phyloP scores from a whole-genome alignment of 1,140 invertebrate genomes.

The Piezodorus guildinii region DNA sequence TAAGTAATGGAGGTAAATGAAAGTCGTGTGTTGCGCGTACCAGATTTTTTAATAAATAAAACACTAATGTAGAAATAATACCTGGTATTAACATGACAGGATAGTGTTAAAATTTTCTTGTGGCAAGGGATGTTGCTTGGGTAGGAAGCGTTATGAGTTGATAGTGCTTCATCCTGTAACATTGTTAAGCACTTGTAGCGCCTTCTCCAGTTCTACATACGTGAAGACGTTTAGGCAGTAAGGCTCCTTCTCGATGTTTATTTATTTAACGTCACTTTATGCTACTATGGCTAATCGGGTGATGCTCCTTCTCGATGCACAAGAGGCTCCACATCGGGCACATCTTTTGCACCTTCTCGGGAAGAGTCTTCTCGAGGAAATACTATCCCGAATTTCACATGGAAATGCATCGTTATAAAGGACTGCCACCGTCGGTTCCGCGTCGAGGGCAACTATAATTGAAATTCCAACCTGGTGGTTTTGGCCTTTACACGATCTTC shows the following conservation, averaged over 20 bases:
- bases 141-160: not conserved
- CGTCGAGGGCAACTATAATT: too few species aligned
- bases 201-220: constrained; percentile 25
- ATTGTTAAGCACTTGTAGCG: not conserved
- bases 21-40: too few species aligned
- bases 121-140: constrained; percentile 9
- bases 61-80: not conserved
- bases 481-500: too few species aligned
- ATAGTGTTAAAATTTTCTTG: not conserved
- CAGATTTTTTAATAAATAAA: too few species aligned
- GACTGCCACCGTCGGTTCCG: not conserved
- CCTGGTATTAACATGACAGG: not conserved
- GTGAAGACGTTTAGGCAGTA: constrained; percentile 38
- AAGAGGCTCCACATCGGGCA: constrained; percentile 42
- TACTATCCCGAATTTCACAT: constrained; percentile 28
- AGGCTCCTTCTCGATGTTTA: too few species aligned
- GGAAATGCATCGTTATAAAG: constrained; percentile 14
- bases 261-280: too few species aligned
- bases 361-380: constrained; percentile 39
- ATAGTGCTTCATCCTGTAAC: not conserved
- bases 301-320: constrained; percentile 42
- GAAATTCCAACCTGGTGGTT: too few species aligned
- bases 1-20: too few species aligned
- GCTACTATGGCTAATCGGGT: too few species aligned
- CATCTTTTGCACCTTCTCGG: constrained; percentile 40